Conservation (phyloP, 2,113 vertebrate genomes). For the Calonectris borealis region DNA sequence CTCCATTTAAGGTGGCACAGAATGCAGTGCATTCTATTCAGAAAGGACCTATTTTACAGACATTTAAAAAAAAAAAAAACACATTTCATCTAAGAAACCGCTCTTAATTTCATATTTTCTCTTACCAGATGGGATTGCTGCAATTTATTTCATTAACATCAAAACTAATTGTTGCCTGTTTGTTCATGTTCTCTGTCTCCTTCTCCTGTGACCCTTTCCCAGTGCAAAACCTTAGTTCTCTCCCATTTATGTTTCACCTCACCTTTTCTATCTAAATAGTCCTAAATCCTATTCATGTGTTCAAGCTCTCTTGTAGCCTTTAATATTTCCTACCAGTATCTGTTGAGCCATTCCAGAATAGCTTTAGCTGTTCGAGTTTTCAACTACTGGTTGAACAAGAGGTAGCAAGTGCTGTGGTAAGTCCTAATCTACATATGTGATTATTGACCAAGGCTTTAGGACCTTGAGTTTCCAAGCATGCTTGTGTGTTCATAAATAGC, state of each 20-base stretch:
- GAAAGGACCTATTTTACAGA: background rate
- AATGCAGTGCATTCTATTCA: background rate
- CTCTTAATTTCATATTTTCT: background rate
- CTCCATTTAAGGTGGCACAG: background rate
- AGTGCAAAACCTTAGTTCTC: background rate
- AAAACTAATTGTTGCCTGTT: background rate
- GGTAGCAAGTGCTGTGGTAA: background rate
- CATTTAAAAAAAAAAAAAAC: background rate
- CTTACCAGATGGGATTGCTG: background rate
- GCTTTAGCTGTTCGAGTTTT: background rate
- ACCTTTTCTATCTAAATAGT: background rate
- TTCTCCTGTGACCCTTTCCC: background rate
- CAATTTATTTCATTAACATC: background rate
- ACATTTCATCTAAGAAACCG: background rate
- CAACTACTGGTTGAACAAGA: background rate
- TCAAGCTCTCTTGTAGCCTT: background rate
- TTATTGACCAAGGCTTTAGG: background rate
- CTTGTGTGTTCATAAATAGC: background rate
- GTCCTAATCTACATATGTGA: background rate
- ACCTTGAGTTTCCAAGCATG: background rate
- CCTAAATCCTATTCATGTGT: background rate
- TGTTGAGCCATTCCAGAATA: background rate
- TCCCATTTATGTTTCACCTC: background rate
- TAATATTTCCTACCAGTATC: background rate
- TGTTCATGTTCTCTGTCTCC: background rate